Evolutionary conservation across 2,888 invertebrate species (phyloP), one percentile per base, ranked within the genome.

Genomic region (Aporophyla lueneburgensis): DNA sequence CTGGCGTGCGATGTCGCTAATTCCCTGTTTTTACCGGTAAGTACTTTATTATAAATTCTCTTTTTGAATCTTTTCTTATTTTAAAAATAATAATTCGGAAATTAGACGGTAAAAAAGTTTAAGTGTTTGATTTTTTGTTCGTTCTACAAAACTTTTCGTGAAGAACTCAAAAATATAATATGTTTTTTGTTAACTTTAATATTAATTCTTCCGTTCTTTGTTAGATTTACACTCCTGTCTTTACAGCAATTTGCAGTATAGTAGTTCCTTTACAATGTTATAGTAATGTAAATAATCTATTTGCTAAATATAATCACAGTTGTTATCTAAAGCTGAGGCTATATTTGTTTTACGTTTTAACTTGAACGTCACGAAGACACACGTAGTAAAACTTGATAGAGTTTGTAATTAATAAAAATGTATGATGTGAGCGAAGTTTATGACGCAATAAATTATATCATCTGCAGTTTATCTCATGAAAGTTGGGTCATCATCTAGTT

Each of bases 11-110:
- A 94, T 84, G 89, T 91, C 80, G 93, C 92, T 69, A 92, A 91
- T 85, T 93, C 94, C 58, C 83, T 95, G 27, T 92, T 94, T 86
- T 82, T 96, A 67, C 95, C 96, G 93, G 96, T 96, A 84, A 96
- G 96, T 94, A 69, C 5, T 70, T 74, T 71, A 19, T 51, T 59
- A 19, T 46, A 14, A 33, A 27, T 54, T 33, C 43, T 19, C 5
- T 19, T 6, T 51, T 51, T 51, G 2, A 27, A 9, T 9, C 10
- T 51, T 4, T 40, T 66, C 27, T 51, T 4, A 19, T 53, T 43
- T 53, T 14, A 14, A 14, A 27, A 24, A 5, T 12, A 0, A 27
- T 7, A 21, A 40, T 14, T 21, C 27, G 1, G 0, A 40, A n/a
- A n/a, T 16, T 24, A 16, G 16, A 66, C 10, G 46, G 3, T 1